Evolutionary conservation across 2,888 invertebrate species (phyloP), one percentile per base, ranked within the genome.

Genomic region (Caenorhabditis sp.): DNA sequence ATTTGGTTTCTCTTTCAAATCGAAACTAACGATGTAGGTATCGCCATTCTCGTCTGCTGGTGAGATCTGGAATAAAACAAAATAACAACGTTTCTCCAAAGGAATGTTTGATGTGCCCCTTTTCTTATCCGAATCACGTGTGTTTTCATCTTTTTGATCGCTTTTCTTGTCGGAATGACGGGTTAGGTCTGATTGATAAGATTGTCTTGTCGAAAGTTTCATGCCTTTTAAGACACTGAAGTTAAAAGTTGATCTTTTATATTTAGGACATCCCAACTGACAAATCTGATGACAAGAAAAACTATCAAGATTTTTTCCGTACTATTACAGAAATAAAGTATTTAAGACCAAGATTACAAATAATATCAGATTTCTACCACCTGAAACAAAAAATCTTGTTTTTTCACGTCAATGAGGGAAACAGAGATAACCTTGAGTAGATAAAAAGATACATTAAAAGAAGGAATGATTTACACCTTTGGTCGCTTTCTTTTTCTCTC

Each of bases 1-100:
- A 37, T 77, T 68, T n/a, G 84, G 82, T 65, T 74, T 80, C 53
- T 82, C 79, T 47, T 77, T 65, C n/a, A 86, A 64, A 58, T 88
- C 84, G 51, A 88, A 88, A 47, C 83, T 76, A 24, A 88, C 77
- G 28, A 85, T 79, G 51, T 84, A 88, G 40, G 82, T 79, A 37
- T 84, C 78, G 15, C 84, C 85, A 71, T 82, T 77, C 50, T 77
- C 67, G 60, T 80, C 79, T 22, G 82, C 72, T 32, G 84, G 83
- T 22, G 74, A 78, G 22, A 86, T 84, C 86, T 83, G 69, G 56
- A 79, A 72, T 58, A 37, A 40, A 40, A 13, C 2, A 13, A 11
- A 6, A 11, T 40, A 13, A 40, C 6, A 40, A 11, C 40, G 40
- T 2, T 13, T 11, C 13, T 22, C 32, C 32, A 13, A n/a, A n/a